A percentile compares a stretch with the other conserved stretches of the same genome.
Conservation (phyloP, 2,888 invertebrate genomes). For the Eupelmus urozonus region DNA sequence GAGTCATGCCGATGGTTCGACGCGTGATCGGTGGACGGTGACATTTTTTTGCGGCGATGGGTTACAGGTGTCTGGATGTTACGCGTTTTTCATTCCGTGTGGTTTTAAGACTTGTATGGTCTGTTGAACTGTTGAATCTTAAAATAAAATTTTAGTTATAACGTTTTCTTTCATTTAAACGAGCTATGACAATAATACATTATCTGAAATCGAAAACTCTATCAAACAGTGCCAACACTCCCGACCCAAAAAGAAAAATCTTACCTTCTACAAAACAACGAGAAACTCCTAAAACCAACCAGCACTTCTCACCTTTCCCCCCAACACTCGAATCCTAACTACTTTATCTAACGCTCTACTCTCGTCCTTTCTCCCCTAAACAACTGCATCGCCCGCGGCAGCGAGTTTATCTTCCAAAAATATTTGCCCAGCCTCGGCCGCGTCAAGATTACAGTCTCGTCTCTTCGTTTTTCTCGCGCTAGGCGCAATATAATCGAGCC, state of each 20-base stretch:
- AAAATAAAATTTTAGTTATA: no score
- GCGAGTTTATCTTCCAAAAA: conserved; percentile 37
- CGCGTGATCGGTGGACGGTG: not conserved
- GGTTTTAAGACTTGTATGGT: no score
- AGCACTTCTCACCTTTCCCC: not conserved
- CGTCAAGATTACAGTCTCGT: conserved; percentile 17
- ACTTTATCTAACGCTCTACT: not conserved
- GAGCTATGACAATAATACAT: no score
- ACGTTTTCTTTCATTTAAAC: no score
- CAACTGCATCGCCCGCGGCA: not conserved
- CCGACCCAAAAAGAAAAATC: no score
- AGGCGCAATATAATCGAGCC: conserved; percentile 13
- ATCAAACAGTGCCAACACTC: no score
- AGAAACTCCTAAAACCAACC: no score
- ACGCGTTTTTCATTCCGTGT: no score
- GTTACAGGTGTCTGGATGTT: no score
- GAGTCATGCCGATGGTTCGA: not conserved
- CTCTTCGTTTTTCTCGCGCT: not conserved
- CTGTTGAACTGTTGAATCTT: no score
- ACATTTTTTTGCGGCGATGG: not conserved
- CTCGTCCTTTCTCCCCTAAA: not conserved
- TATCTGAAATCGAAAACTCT: no score
- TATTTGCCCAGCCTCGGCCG: conserved; percentile 32
- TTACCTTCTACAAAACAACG: no score
- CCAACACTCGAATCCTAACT: not conserved